Evolutionary conservation across 92 coral and sea anemone genomes (phyloP), one percentile per base, ranked within the genome.

Genomic region (Micromussa lordhowensis): DNA sequence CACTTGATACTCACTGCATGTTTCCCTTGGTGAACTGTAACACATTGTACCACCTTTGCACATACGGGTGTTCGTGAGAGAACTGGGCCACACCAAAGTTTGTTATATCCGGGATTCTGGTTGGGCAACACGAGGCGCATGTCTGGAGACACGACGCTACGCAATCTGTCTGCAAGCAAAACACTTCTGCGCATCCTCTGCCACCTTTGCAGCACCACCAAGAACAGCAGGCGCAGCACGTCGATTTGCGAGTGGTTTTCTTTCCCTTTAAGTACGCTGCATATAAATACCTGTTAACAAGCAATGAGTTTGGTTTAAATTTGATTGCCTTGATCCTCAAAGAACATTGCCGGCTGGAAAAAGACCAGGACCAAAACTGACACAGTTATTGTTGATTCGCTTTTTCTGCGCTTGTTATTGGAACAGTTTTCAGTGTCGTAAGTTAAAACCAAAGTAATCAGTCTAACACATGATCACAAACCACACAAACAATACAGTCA

Each of bases 151-250:
- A 92, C 48, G 92, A 81, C 61, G 86, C 90, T 19, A 81, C 63
- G 36, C 95, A 90, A 58, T 92, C 90, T 14, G 84, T 87, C 72
- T 94, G 96, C 40, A 90, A 17, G 26, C 91, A 78, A 38, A 34
- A 79, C n/a, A 94, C 91, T n/a, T 94, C 96, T 30, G 88, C 85
- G 73, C 93, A 90, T 29, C 96, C 96, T 69, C 96, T 92, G 2
- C 95, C 96, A 9, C 96, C 95, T 48, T 90, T 77, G n/a, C 94
- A 86, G 31, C 95, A 90, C 94, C 94, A 94, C 88, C 96, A 94
- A 32, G 93, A 81, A 54, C 96, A 94, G 78, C 92, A 85, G 36
- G 68, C 35, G 80, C 95, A 94, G 58, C 96, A 94, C 15, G 82
- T 80, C 5, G 96, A 69, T 1, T 70, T 63, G 17, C 88, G 82